phyloP scores from a whole-genome alignment of 2,113 vertebrate species.

The Sprattus sprattus region DNA sequence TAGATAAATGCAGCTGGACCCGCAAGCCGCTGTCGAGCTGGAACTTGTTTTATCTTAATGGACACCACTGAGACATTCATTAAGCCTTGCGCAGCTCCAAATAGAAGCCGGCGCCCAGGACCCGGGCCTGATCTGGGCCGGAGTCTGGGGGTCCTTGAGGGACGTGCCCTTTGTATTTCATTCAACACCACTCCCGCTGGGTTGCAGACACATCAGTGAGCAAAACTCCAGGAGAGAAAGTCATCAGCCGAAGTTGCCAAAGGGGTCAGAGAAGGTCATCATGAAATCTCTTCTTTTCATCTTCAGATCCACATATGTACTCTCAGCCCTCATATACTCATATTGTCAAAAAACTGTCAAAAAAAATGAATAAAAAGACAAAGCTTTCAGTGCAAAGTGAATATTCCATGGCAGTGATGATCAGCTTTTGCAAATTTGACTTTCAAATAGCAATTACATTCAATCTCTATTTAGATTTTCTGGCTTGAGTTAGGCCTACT shows the following conservation, averaged over 20 bases:
- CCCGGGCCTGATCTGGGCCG: not conserved
- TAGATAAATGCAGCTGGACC: not conserved
- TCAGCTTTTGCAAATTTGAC: not conserved
- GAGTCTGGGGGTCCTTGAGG: not conserved
- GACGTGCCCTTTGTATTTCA: not conserved
- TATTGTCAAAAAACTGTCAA: too few species aligned
- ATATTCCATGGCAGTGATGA: not conserved
- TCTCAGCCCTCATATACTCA: not conserved
- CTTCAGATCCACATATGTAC: not conserved
- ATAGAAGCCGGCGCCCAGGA: not conserved
- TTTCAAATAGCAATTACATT: not conserved
- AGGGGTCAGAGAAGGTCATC: not conserved
- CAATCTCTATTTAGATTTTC: not conserved
- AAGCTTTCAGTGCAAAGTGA: not conserved
- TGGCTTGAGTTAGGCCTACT: not conserved
- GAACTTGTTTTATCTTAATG: slow-evolving; percentile 1
- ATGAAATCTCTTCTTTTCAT: not conserved
- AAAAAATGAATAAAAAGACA: too few species aligned
- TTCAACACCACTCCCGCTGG: not conserved
- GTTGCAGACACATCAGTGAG: not conserved
- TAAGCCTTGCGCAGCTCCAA: not conserved
- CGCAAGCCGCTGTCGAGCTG: not conserved
- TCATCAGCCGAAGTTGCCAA: not conserved
- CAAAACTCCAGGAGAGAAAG: not conserved
- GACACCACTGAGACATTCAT: not conserved